Evolutionary conservation across 2,113 vertebrate species (phyloP).

Genomic region (Gymnorhina tibicen): DNA sequence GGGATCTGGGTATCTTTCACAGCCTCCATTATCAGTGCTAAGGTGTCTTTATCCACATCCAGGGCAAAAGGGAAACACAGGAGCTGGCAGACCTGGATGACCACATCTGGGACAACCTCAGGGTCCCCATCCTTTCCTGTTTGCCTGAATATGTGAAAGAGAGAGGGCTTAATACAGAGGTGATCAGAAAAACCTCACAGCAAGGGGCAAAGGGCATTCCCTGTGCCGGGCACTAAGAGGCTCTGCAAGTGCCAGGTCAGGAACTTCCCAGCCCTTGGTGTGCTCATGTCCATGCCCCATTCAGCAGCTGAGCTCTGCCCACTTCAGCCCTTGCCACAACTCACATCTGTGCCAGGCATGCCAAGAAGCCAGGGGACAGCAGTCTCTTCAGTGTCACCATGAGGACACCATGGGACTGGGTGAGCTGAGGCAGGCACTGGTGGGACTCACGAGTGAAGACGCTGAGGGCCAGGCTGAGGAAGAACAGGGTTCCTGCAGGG

Average conservation of each 20-base stretch:
- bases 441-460: slow-evolving; percentile 66
- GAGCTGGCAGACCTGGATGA: slow-evolving; percentile 71
- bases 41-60: slow-evolving; percentile 60
- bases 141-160: slow-evolving; percentile 43
- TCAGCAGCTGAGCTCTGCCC: neutral
- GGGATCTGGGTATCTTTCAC: slow-evolving; percentile 63
- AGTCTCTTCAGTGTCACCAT: slow-evolving; percentile 67
- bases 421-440: slow-evolving; percentile 67
- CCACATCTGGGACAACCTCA: slow-evolving; percentile 63
- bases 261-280: neutral
- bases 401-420: slow-evolving; percentile 44
- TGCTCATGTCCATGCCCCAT: neutral
- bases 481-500: slow-evolving; percentile 62
- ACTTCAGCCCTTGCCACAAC: slow-evolving; percentile 19
- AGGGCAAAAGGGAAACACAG: slow-evolving; percentile 76
- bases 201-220: neutral
- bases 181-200: neutral
- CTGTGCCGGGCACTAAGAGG: no score
- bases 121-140: slow-evolving; percentile 17
- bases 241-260: neutral
- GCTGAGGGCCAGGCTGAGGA: slow-evolving; percentile 67
- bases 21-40: slow-evolving; percentile 36
- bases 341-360: slow-evolving; percentile 68
- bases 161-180: neutral
- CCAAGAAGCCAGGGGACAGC: slow-evolving; percentile 68